Evolutionary conservation across 2,113 vertebrate genomes (phyloP).

Genomic region (Pluvianellus socialis): DNA sequence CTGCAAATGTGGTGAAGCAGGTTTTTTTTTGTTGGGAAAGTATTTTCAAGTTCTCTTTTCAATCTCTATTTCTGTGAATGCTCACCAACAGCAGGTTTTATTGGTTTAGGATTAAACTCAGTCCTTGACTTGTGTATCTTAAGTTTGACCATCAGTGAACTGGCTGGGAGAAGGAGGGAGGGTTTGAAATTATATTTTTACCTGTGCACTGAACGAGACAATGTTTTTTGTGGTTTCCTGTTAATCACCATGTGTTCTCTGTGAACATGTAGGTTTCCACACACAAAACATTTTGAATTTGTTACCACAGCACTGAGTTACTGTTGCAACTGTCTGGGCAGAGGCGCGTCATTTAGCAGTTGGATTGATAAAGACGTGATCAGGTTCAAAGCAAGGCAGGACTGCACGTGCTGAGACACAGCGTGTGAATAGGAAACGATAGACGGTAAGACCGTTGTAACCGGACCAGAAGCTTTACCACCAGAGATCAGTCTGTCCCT

Average conservation of each 20-base stretch:
- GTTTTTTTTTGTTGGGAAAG: neutral
- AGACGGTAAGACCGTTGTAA: neutral
- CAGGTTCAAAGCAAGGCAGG: neutral
- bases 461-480: neutral
- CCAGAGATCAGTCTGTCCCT: neutral
- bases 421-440: neutral
- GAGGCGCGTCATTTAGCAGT: neutral
- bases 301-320: neutral
- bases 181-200: neutral
- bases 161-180: neutral
- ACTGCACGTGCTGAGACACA: fast-evolving
- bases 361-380: neutral
- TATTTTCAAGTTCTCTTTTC: neutral
- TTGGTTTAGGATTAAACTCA: neutral
- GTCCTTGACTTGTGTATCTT: neutral
- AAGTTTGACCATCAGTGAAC: neutral
- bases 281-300: neutral
- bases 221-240: neutral
- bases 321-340: neutral
- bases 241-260: neutral
- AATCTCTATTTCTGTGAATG: neutral
- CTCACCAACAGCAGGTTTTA: neutral
- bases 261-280: neutral
- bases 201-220: neutral
- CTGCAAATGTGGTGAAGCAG: neutral